Base-by-base conservation (phyloP, 2,113 vertebrate genomes). In the Nothobranchius furzeri region DNA sequence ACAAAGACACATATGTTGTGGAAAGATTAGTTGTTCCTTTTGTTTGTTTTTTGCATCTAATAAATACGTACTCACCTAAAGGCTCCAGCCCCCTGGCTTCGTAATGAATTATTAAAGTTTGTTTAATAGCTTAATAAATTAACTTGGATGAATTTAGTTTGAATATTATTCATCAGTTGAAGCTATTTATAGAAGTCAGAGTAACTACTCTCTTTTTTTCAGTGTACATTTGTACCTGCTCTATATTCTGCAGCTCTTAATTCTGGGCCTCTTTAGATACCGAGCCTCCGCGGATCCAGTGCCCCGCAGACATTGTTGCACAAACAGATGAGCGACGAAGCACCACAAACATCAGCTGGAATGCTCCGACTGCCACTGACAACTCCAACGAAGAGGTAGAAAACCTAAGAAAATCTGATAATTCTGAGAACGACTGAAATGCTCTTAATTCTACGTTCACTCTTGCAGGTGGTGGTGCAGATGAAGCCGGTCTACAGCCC, bases 301-400 rank as follows among this genome's bases (percentile, higher is more conserved):
- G 98, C 74, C 98, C 98, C 15, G 76, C 69, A 9, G 88, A 96
- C 73, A 94, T 98, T 51, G 86, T 95, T 65, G 88, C 90, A 8
- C 84, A 89, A 52, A 96, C 96, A 14, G 88, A 93, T 60, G 92
- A 96, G 68, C 94, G 96, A 20, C 95, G 95, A 20, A 92, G 94
- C 64, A 95, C 95, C 13, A 95, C 96, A 57, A 95, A 94, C 54
- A 74, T 98, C 80, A 95, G 87, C 78, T 97, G 97, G 95, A 84
- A 90, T 43, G 25, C 93, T 70, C 97, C 97, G 13, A 76, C 64
- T 9, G 91, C 94, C 56, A 82, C 83, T 2, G 97, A 99, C 90
- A 98, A 96, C 86, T 96, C 96, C 25, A 93, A 92, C 35, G 93
- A 96, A 61, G 95, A 98, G 94, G 98, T 95, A 75, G 79, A 85